phyloP scores from a whole-genome alignment of 2,888 invertebrate species.

The Temnothorax unifasciatus region DNA sequence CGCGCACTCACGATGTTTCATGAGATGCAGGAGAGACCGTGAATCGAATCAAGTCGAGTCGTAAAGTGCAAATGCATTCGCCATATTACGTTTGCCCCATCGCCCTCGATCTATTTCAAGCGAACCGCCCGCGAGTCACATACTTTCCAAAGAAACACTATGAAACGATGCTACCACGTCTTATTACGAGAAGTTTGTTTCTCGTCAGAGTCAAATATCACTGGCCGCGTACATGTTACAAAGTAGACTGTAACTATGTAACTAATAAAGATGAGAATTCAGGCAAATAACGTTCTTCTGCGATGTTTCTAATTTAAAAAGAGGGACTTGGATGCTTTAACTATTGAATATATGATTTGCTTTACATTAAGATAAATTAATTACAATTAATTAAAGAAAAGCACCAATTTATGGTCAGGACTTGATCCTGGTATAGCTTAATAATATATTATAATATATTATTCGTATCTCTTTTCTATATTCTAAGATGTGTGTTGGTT shows the following conservation, averaged over 20 bases:
- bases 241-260: neutral
- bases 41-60: constrained; percentile 29
- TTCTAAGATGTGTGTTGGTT: no score
- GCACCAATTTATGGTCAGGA: no score
- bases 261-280: constrained; percentile 18
- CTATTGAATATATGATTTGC: neutral
- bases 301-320: neutral
- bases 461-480: no score
- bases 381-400: neutral
- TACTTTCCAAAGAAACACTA: constrained; percentile 32
- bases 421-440: no score
- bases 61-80: constrained; percentile 37
- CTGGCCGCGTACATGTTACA: neutral
- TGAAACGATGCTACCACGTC: constrained; percentile 5
- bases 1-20: neutral
- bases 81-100: constrained; percentile 23
- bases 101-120: constrained; percentile 49
- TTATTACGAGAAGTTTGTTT: constrained; percentile 22
- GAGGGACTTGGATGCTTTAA: neutral
- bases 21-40: constrained; percentile 1
- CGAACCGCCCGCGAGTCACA: constrained; percentile 12
- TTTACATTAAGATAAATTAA: neutral
- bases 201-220: constrained; percentile 15
- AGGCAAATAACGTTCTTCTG: neutral
- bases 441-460: no score